phyloP scores from a whole-genome alignment of 2,797 vertebrate genomes.

The Urocyon cinereoargenteus region DNA sequence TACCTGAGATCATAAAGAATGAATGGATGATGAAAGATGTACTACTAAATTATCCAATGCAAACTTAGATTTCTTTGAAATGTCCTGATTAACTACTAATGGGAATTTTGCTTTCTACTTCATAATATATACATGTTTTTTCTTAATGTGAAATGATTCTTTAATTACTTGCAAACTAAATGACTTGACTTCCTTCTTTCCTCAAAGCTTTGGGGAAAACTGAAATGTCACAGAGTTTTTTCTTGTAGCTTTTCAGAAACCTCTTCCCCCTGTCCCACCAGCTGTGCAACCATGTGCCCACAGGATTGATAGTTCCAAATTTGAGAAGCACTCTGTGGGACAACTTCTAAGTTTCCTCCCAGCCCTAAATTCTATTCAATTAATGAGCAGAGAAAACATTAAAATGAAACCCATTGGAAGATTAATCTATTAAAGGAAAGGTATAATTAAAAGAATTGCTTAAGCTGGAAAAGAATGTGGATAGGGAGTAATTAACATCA shows the following conservation, averaged over 20 bases:
- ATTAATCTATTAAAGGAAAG: conserved; percentile 28
- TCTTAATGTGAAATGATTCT: background rate
- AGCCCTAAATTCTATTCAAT: background rate
- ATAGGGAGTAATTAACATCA: conserved; percentile 36
- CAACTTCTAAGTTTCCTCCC: background rate
- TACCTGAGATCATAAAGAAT: background rate
- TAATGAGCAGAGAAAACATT: conserved; percentile 24
- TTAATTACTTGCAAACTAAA: background rate
- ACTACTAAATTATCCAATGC: background rate
- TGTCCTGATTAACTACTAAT: background rate
- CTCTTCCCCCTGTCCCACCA: fast-evolving
- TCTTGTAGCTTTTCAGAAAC: background rate
- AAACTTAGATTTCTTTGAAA: background rate
- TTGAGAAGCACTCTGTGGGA: background rate
- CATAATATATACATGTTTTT: background rate
- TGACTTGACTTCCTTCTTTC: background rate
- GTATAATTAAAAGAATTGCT: conserved; percentile 40
- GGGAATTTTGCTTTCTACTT: background rate
- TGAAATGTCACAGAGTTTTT: background rate
- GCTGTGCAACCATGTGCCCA: background rate
- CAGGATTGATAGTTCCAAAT: background rate
- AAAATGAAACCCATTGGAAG: conserved; percentile 12
- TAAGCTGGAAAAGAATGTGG: conserved; percentile 26
- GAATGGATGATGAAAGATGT: background rate
- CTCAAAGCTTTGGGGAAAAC: background rate